Conservation (phyloP, 1,140 invertebrate species). For the Paracyclopina nana region DNA sequence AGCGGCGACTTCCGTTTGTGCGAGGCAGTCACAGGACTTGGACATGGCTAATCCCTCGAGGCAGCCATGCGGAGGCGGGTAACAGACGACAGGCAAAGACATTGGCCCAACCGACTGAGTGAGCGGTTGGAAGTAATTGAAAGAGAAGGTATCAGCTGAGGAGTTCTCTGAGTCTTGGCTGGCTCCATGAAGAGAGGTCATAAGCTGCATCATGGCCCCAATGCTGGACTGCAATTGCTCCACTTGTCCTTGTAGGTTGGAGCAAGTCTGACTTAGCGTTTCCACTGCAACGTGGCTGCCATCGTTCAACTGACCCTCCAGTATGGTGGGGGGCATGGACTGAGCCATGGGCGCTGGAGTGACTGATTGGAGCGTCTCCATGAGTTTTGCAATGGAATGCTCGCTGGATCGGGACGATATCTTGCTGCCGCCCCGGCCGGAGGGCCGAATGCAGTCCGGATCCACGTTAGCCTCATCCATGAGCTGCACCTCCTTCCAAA, state of each 20-base stretch:
- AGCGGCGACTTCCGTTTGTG: neutral
- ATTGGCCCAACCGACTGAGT: neutral
- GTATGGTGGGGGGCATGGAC: neutral
- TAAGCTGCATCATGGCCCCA: neutral
- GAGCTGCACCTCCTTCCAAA: slow-evolving; percentile 61
- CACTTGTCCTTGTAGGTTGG: neutral
- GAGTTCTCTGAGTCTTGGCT: neutral
- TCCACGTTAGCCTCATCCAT: slow-evolving; percentile 18
- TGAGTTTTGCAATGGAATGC: slow-evolving; percentile 7
- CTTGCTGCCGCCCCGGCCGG: neutral
- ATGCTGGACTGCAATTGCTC: neutral
- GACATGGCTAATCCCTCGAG: neutral
- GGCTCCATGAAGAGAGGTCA: neutral
- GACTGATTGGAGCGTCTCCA: neutral
- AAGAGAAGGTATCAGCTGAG: neutral
- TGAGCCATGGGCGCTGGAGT: neutral
- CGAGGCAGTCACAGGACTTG: neutral
- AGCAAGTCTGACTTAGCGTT: neutral
- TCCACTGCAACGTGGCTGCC: neutral
- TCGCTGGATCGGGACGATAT: neutral
- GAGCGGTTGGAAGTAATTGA: neutral
- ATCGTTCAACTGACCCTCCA: neutral
- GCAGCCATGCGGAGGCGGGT: neutral
- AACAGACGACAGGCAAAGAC: neutral
- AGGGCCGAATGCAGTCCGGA: slow-evolving; percentile 16